Percentiles rank a stretch among this genome's conserved stretches.
Conservation (phyloP, 2,113 vertebrate genomes). For the Hypocryptadius cinnamomeus region DNA sequence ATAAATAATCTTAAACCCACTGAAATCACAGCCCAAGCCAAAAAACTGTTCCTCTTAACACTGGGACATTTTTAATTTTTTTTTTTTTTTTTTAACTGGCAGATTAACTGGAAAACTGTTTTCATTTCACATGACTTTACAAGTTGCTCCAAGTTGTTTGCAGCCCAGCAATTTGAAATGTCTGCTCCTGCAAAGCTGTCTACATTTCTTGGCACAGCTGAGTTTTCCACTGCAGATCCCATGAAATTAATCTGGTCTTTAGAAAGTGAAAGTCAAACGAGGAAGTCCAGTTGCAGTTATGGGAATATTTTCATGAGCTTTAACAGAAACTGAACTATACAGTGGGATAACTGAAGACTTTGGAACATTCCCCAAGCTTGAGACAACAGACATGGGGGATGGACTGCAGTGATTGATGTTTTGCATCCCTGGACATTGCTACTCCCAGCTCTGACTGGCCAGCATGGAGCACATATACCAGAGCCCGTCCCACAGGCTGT, state of each 20-base stretch:
- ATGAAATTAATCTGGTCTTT: not conserved
- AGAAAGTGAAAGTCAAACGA: not conserved
- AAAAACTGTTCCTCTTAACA: not conserved
- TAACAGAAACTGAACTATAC: not conserved
- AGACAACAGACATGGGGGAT: not conserved
- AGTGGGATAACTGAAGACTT: not conserved
- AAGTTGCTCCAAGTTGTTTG: not conserved
- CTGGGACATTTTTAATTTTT: not conserved
- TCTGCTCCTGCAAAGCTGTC: slow-evolving; percentile 21
- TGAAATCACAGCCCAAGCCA: not conserved
- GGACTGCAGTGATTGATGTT: not conserved
- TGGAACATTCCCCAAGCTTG: not conserved
- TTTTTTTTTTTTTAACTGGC: not conserved
- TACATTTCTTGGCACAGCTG: slow-evolving; percentile 14
- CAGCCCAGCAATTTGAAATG: not conserved
- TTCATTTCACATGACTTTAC: not conserved
- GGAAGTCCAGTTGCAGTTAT: not conserved
- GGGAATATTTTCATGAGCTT: not conserved
- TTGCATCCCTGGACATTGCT: rapidly evolving
- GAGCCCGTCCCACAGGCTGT: not conserved
- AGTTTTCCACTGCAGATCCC: not conserved
- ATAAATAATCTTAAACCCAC: not conserved
- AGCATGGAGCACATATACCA: rapidly evolving
- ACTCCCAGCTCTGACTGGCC: not conserved
- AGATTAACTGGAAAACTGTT: not conserved